Evolutionary conservation across 2,113 vertebrate genomes (phyloP).

Genomic region (Coptodon rendalli): DNA sequence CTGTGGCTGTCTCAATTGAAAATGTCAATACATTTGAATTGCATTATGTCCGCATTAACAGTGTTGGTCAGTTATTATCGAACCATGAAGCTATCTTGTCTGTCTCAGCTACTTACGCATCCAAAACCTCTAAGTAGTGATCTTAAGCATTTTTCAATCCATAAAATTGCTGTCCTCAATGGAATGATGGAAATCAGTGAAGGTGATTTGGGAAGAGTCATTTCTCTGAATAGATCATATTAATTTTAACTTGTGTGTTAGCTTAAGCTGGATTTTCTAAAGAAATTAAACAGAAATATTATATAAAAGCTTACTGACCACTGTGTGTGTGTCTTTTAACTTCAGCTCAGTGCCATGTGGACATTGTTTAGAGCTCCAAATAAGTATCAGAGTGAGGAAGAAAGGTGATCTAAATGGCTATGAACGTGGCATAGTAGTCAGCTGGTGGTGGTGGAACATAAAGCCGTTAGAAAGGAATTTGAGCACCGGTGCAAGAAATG

Average conservation of each 20-base stretch:
- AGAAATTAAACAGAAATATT: neutral
- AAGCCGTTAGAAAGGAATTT: neutral
- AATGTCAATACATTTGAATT: slow-evolving; percentile 14
- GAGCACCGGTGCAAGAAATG: neutral
- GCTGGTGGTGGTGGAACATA: neutral
- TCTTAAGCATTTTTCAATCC: neutral
- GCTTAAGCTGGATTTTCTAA: neutral
- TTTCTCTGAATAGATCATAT: neutral
- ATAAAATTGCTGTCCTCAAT: neutral
- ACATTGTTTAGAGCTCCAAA: neutral
- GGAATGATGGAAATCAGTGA: neutral
- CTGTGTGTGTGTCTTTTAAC: neutral
- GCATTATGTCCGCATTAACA: slow-evolving; percentile 1
- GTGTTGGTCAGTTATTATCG: neutral
- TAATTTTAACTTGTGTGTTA: neutral
- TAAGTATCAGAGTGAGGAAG: neutral
- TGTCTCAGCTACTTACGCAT: neutral
- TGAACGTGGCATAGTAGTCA: neutral
- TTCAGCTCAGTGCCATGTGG: neutral
- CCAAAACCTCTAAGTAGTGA: neutral
- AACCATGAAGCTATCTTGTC: neutral
- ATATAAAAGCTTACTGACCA: neutral
- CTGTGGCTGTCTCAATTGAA: neutral
- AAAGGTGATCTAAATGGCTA: neutral
- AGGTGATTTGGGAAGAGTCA: neutral